Conservation (phyloP, 2,797 vertebrate species). For the Antrozous pallidus region DNA sequence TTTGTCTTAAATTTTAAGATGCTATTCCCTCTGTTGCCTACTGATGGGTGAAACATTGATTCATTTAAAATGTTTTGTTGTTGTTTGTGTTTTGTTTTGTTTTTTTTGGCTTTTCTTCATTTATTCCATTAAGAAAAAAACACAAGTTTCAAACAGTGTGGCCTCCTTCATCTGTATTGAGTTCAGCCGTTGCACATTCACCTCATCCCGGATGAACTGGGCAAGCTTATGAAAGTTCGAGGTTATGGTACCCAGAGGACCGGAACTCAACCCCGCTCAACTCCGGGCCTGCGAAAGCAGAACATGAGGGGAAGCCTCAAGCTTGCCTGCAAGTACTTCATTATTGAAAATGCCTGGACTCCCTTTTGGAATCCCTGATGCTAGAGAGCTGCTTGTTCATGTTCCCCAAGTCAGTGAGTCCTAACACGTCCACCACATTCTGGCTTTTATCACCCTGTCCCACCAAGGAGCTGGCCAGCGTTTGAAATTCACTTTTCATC, state of each 20-base stretch:
- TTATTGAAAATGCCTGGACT: accelerated
- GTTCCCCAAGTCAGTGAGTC: neutral
- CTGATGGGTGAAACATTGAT: neutral
- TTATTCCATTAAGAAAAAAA: neutral
- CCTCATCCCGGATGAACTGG: neutral
- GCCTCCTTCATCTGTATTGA: neutral
- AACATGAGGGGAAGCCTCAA: neutral
- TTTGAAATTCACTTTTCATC: slow-evolving; percentile 58
- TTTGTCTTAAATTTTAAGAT: neutral
- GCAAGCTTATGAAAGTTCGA: neutral
- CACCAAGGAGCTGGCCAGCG: slow-evolving; percentile 34
- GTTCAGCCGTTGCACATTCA: neutral
- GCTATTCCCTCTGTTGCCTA: neutral
- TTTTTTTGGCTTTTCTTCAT: neutral
- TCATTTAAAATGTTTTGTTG: neutral
- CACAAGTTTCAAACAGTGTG: neutral
- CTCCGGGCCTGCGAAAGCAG: neutral
- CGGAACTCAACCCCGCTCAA: neutral
- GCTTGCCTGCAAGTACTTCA: neutral
- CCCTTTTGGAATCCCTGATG: neutral
- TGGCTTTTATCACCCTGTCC: slow-evolving; percentile 41
- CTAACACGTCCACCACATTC: neutral
- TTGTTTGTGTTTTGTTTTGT: neutral
- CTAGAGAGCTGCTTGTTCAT: neutral
- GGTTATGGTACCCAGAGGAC: neutral